A percentile compares a stretch with the other conserved stretches of the same genome.
These are phyloP conservation scores for Aegithalos caudatus DNA, from an alignment of 2,113 vertebrate species.

Conservation along the genomic window DNA sequence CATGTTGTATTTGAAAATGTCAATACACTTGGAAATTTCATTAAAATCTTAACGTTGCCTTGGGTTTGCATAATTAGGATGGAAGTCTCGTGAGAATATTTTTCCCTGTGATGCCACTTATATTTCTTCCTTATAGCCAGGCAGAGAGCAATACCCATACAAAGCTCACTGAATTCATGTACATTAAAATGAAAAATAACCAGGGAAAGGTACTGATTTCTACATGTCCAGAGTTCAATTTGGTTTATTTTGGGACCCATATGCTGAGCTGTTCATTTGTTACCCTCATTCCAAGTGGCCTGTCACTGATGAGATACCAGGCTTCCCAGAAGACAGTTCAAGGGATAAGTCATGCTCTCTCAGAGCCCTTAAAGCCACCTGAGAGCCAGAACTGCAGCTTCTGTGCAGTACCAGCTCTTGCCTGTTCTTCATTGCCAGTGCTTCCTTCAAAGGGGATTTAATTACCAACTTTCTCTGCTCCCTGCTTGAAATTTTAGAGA, in stretches of 20 bases:
- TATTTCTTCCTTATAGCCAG: not conserved
- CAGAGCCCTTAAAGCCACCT: not conserved
- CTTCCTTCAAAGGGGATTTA: not conserved
- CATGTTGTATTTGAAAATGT: not conserved
- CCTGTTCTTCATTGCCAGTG: not conserved
- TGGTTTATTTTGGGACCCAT: not conserved
- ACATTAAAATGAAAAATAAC: not conserved
- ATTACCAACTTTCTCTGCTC: not conserved
- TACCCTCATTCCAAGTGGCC: not conserved
- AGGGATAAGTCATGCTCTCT: not conserved
- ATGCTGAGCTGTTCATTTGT: not conserved
- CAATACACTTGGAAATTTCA: not conserved
- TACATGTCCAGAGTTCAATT: not conserved
- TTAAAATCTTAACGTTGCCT: not conserved
- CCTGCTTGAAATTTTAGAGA: conserved; percentile 2
- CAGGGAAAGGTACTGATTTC: not conserved
- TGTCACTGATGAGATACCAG: not conserved
- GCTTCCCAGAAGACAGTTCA: not conserved
- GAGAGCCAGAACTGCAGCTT: not conserved
- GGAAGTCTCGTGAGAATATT: not conserved
- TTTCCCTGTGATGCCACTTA: not conserved
- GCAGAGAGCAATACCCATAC: not conserved
- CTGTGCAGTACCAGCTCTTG: not conserved
- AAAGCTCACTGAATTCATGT: not conserved
- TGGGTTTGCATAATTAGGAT: not conserved